phyloP scores from a whole-genome alignment of 2,888 invertebrate species.

The Synergus japonicus region DNA sequence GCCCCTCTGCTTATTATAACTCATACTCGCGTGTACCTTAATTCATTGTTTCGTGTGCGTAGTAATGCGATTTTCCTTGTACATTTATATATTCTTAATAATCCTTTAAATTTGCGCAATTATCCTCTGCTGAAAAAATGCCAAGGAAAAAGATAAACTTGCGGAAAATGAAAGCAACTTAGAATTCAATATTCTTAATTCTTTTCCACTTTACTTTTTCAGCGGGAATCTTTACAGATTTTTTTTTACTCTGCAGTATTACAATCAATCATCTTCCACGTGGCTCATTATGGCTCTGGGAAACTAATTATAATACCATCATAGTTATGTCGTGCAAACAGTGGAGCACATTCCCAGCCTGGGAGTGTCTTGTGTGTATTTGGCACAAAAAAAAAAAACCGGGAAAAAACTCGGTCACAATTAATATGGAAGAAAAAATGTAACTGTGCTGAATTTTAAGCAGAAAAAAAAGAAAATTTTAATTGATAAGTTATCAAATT shows the following conservation, averaged over 20 bases:
- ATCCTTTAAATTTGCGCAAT: slow-evolving; percentile 16
- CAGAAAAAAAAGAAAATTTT: background rate
- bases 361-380: slow-evolving; percentile 12
- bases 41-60: slow-evolving; percentile 42
- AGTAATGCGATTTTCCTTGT: slow-evolving; percentile 34
- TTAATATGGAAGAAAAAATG: background rate
- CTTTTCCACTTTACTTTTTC: slow-evolving; percentile 15
- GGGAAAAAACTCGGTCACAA: background rate
- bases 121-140: background rate
- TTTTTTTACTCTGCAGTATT: slow-evolving; percentile 24
- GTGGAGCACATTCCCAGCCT: slow-evolving; percentile 2
- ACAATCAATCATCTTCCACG: slow-evolving; percentile 42
- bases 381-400: slow-evolving; percentile 27
- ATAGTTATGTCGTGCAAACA: slow-evolving; percentile 4
- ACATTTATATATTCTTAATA: slow-evolving; percentile 16
- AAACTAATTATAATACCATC: slow-evolving; percentile 1
- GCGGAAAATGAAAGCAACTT: slow-evolving; percentile 19
- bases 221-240: slow-evolving; percentile 23
- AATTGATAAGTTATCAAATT: background rate
- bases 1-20: slow-evolving; percentile 4
- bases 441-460: background rate
- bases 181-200: background rate
- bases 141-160: slow-evolving; percentile 3
- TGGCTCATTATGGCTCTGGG: background rate
- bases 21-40: slow-evolving; percentile 21